Conservation (phyloP, 2,888 invertebrate genomes). For the Monopis laevigella region DNA sequence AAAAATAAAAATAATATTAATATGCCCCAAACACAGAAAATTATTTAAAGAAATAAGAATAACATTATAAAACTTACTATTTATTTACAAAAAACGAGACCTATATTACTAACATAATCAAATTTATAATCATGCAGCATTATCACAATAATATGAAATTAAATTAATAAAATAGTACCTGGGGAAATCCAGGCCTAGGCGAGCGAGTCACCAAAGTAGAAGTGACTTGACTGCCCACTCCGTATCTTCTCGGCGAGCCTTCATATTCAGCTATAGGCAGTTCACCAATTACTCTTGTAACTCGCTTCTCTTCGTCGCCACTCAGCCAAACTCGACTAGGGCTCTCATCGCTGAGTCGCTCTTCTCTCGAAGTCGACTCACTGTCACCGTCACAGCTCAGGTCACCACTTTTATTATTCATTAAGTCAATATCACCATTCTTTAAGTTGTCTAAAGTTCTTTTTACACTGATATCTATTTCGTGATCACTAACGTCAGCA, state of each 20-base stretch:
- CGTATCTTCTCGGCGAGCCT: conserved; percentile 89
- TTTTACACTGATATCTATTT: conserved; percentile 57
- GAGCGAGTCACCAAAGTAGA: conserved; percentile 76
- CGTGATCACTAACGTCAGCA: conserved; percentile 60
- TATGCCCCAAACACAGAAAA: too few species aligned
- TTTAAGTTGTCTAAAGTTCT: conserved; percentile 63
- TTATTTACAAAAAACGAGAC: too few species aligned
- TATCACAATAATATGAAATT: not conserved
- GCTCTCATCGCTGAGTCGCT: conserved; percentile 38
- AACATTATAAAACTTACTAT: too few species aligned
- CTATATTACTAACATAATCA: too few species aligned
- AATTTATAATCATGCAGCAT: too few species aligned
- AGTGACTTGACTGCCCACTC: conserved; percentile 75
- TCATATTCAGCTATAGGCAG: conserved; percentile 94
- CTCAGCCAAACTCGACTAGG: conserved; percentile 45
- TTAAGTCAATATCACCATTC: conserved; percentile 58
- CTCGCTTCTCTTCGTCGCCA: conserved; percentile 52
- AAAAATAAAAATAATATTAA: too few species aligned
- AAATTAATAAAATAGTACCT: conserved; percentile 40
- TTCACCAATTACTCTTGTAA: conserved; percentile 79
- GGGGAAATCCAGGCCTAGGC: conserved; percentile 89
- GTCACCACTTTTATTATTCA: conserved; percentile 55
- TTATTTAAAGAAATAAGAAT: too few species aligned
- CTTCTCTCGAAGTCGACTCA: conserved; percentile 46
- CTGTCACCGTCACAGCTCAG: conserved; percentile 41